phyloP scores from a whole-genome alignment of 1,140 invertebrate species.

The Drosophila hydei region DNA sequence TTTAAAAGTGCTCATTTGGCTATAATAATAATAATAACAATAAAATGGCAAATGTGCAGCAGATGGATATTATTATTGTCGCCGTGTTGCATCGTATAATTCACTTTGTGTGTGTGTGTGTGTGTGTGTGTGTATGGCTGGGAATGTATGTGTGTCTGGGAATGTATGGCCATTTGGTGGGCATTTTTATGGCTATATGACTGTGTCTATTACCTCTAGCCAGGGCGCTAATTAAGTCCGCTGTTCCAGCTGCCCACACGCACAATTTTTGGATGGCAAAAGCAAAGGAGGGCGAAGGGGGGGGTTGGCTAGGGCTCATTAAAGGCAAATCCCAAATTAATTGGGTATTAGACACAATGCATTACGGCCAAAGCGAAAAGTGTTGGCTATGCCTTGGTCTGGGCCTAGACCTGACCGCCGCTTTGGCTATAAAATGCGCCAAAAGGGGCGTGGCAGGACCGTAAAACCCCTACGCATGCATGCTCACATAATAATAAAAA shows the following conservation, averaged over 20 bases:
- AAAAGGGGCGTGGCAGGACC: constrained; percentile 35
- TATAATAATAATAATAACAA: not conserved
- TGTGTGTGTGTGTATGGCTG: constrained; percentile 3
- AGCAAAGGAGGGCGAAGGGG: too few relatives aligned
- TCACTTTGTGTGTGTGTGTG: not conserved
- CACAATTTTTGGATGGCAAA: constrained; percentile 9
- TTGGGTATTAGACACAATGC: constrained; percentile 72
- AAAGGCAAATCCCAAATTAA: constrained; percentile 74
- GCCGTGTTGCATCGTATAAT: not conserved
- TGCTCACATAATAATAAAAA: constrained; percentile 11
- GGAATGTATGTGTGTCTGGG: constrained; percentile 1
- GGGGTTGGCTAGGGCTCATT: constrained; percentile 19
- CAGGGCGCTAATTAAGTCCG: constrained; percentile 42
- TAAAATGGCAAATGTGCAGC: constrained; percentile 11
- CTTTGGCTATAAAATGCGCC: constrained; percentile 60
- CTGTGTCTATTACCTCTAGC: constrained; percentile 19
- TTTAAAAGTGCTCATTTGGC: not conserved
- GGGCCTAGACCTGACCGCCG: not conserved
- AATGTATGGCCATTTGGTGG: constrained; percentile 24
- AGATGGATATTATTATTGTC: constrained; percentile 29
- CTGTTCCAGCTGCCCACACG: constrained; percentile 40
- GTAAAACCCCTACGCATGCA: not conserved
- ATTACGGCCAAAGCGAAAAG: constrained; percentile 39
- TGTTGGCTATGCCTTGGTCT: constrained; percentile 20
- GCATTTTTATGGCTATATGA: constrained; percentile 39